Evolutionary conservation across 2,113 vertebrate species (phyloP), one percentile per base, ranked within the genome.

Genomic region (Triplophysa siluroides): DNA sequence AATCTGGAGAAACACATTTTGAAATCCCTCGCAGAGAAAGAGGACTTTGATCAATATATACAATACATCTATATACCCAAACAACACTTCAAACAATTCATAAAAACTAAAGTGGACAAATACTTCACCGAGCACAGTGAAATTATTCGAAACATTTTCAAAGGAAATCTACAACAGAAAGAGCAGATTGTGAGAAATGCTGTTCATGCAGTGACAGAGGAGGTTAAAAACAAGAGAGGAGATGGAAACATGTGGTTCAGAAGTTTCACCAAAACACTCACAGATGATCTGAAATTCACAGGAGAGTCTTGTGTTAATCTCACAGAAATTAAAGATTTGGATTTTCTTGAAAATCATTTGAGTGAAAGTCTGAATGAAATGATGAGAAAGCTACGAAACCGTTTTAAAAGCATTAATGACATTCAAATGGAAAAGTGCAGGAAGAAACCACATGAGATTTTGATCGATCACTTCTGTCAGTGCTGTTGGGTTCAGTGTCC

Each of bases 41-140:
- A 93, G 58, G 81, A 88, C 0, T 94, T 95, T 38, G 1, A 38
- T 7, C 33, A 38, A 7, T 38, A 38, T 88, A 45, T 78, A 8
- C 56, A 29, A 0, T 95, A 95, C 80, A 43, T 94, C 56, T 0
- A 0, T 0, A 0, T 0, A 0, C 83, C 92, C 73, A 0, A 18
- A 58, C 0, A 7, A 0, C 88, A 90, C 81, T 90, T 88, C 1
- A 8, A 73, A 16, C 8, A 0, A 0, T 94, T 92, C 24, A 92
- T 84, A 54, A 71, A n/a, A 11, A 76, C 61, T 13, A n/a, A 84
- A 26, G 75, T 81, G 4, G 8, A 90, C 1, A 56, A 1, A 8
- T 71, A 71, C 50, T 23, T 73, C 3, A 10, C 16, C 9, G 1
- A 78, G 18, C 43, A 76, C 1, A 74, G 33, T 0, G 2, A 18